phyloP scores from a whole-genome alignment of 2,113 vertebrate species.

The Leptocoma aspasia region DNA sequence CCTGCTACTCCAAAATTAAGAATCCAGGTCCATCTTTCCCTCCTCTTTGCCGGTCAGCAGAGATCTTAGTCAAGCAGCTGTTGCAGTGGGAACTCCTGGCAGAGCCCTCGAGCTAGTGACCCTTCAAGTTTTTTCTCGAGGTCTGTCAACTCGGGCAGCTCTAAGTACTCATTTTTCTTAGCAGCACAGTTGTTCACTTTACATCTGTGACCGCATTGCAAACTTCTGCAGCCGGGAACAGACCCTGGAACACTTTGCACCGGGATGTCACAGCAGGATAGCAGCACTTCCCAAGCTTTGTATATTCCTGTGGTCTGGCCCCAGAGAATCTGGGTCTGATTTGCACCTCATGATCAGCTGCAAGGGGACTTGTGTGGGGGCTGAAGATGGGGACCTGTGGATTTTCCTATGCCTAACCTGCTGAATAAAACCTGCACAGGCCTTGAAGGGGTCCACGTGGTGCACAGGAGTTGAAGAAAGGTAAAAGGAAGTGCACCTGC shows the following conservation, averaged over 20 bases:
- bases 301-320: neutral
- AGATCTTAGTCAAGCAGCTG: neutral
- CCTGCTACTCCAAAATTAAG: neutral
- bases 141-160: neutral
- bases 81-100: neutral
- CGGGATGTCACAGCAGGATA: neutral
- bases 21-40: neutral
- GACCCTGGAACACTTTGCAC: neutral
- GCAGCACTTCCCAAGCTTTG: neutral
- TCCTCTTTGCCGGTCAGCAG: neutral
- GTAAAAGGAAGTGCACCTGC: neutral
- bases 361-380: neutral
- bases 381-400: neutral
- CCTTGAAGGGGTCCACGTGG: neutral
- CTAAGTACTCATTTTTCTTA: neutral
- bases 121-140: neutral
- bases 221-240: neutral
- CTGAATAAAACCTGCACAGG: neutral
- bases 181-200: neutral
- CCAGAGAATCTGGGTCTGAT: neutral
- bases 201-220: neutral
- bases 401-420: neutral
- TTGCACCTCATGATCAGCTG: neutral
- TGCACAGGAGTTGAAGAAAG: neutral
- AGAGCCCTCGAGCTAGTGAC: neutral